phyloP scores from a whole-genome alignment of 2,888 invertebrate species.

The Stenurella melanura region DNA sequence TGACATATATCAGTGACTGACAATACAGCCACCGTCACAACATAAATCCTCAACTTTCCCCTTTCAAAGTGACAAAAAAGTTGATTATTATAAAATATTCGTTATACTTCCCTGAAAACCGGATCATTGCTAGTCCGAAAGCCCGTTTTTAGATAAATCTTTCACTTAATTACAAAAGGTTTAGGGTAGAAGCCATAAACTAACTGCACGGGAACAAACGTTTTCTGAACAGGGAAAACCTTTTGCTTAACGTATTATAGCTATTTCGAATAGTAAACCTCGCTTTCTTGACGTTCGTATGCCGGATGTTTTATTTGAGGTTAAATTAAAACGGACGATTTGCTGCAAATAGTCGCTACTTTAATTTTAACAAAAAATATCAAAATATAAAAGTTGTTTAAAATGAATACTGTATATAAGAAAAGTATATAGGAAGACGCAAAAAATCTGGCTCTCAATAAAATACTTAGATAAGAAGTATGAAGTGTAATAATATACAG shows the following conservation, averaged over 20 bases:
- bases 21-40: background rate
- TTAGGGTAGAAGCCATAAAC: slow-evolving; percentile 7
- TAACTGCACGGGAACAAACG: background rate
- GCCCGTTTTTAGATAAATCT: slow-evolving; percentile 31
- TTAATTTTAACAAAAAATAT: background rate
- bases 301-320: background rate
- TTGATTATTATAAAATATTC: background rate
- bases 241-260: slow-evolving; percentile 1
- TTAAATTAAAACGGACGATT: background rate
- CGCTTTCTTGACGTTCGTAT: background rate
- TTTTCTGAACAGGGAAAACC: background rate
- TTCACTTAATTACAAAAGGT: slow-evolving; percentile 7
- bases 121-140: background rate
- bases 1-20: background rate
- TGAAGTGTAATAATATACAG: too few relatives aligned
- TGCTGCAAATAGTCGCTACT: background rate
- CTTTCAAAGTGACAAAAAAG: background rate
- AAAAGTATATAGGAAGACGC: too few relatives aligned
- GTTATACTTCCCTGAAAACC: background rate
- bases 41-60: background rate
- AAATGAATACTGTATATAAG: too few relatives aligned
- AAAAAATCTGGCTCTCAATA: too few relatives aligned
- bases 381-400: too few relatives aligned
- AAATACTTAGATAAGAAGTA: too few relatives aligned
- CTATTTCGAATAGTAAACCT: background rate